Evolutionary conservation across 2,888 invertebrate species (phyloP).

Genomic region (Ceramica pisi): DNA sequence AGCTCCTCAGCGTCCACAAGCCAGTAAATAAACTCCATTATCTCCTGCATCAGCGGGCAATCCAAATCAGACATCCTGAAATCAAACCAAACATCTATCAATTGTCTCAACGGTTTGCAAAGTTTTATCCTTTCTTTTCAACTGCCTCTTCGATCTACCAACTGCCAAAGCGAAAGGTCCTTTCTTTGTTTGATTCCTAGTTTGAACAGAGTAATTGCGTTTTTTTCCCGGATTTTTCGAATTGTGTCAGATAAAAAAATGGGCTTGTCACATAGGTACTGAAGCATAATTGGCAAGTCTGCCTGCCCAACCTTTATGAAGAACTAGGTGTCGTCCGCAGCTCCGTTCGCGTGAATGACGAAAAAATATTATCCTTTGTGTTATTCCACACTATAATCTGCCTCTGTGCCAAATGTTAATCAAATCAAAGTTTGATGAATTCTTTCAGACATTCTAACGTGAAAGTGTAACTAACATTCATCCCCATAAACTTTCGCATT

Average conservation of each 20-base stretch:
- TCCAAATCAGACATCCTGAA: constrained; percentile 96
- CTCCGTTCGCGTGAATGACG: no score
- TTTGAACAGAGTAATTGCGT: neutral
- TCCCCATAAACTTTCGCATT: no score
- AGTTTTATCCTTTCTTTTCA: neutral
- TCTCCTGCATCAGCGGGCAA: constrained; percentile 94
- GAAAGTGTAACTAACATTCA: no score
- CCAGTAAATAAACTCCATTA: constrained; percentile 98
- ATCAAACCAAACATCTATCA: constrained; percentile 29
- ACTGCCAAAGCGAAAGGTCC: neutral
- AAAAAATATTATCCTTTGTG: no score
- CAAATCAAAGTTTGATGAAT: no score
- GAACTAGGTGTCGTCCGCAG: no score
- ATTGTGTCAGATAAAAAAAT: neutral
- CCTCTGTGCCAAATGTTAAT: no score
- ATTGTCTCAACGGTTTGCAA: neutral
- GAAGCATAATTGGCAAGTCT: neutral
- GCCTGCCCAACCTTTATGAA: neutral
- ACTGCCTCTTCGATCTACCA: neutral
- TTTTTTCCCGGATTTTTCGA: neutral
- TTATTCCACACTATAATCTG: no score
- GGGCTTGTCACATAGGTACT: neutral
- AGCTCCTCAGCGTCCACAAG: constrained; percentile 98
- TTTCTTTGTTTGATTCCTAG: neutral
- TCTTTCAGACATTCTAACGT: no score